A percentile compares a stretch with the other conserved stretches of the same genome.
Evolutionary conservation across 2,888 invertebrate species (phyloP).

Genomic region (Acanthosepion lycidas): DNA sequence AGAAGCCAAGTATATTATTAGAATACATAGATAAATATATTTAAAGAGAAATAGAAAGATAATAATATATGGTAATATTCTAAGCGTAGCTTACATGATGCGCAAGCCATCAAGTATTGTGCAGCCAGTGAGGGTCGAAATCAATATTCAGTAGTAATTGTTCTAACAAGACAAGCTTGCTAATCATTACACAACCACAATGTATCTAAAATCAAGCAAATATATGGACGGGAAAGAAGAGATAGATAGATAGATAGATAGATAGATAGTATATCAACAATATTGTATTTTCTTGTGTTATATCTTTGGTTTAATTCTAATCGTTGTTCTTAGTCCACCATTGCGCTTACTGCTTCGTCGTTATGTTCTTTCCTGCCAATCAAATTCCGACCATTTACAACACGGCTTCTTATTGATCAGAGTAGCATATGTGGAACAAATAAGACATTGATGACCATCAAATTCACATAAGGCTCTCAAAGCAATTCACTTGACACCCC

Average conservation of each 20-base stretch:
- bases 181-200: too few species aligned
- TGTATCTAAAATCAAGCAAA: neutral
- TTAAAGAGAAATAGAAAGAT: too few species aligned
- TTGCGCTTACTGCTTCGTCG: neutral
- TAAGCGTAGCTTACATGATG: too few species aligned
- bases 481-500: neutral
- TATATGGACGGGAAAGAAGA: neutral
- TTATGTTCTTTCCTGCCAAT: neutral
- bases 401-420: neutral
- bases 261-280: neutral
- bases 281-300: too few species aligned
- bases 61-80: too few species aligned
- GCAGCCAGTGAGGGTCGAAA: too few species aligned
- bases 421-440: neutral
- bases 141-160: too few species aligned
- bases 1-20: too few species aligned
- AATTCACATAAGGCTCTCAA: neutral
- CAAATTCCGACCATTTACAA: neutral
- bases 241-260: neutral
- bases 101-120: too few species aligned
- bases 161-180: too few species aligned
- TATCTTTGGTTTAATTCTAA: neutral
- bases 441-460: conserved; percentile 10
- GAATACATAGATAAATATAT: too few species aligned
- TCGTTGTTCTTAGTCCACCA: neutral